Percentiles rank a stretch among this genome's conserved stretches.
Conservation (phyloP, 2,888 invertebrate species). For the Limnephilus auricula region DNA sequence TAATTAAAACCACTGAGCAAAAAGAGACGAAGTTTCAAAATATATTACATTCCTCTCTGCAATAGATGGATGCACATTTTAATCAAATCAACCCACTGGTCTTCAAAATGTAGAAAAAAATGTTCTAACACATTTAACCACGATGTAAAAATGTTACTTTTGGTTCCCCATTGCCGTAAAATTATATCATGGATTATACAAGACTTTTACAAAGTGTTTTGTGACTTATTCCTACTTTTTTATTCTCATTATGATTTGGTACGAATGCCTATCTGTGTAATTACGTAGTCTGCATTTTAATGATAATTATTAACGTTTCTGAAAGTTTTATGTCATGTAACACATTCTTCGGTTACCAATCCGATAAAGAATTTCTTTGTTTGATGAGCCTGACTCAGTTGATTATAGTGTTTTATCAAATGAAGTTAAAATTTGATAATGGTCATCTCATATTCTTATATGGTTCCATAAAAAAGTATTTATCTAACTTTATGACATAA, state of each 20-base stretch:
- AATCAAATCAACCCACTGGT: background rate
- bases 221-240: background rate
- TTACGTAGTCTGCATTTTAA: background rate
- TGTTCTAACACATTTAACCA: background rate
- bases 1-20: constrained; percentile 3
- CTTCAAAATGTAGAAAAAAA: background rate
- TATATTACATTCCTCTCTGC: background rate
- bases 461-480: no score
- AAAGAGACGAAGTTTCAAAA: constrained; percentile 4
- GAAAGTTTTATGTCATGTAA: background rate
- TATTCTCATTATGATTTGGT: background rate
- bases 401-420: background rate
- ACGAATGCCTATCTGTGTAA: constrained; percentile 5
- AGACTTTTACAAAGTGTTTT: background rate
- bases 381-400: background rate
- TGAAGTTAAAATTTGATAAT: no score
- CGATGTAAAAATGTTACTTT: background rate
- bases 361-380: background rate
- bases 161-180: background rate
- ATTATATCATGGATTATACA: background rate
- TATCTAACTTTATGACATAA: no score
- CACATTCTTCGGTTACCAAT: constrained; percentile 6
- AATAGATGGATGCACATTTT: constrained; percentile 19
- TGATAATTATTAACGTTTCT: constrained; percentile 19
- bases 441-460: no score